Base-by-base conservation (phyloP, 2,797 vertebrate species). In the Hephaestus fuliginosus region DNA sequence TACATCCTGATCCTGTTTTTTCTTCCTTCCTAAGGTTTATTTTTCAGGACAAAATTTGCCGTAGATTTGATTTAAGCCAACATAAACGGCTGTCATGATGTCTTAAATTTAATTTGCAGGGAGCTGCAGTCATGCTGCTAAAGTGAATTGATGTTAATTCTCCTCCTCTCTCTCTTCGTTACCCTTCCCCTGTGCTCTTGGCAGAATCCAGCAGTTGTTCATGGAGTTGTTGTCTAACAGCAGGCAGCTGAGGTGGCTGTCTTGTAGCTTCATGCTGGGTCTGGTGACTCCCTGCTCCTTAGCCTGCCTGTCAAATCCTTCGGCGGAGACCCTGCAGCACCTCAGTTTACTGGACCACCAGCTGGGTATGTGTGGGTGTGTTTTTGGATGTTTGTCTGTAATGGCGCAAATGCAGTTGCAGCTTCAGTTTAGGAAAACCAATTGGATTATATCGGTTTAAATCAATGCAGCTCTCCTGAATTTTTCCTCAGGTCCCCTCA, bases 271-370 rank as follows among this genome's bases (percentile, higher is more conserved):
- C 93, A 98, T 99, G 97, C 95, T 98, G 78, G 97, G 97, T 72
- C 96, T 99, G 91, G 95, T 98, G 91, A 99, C 98, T 76, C 96
- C 98, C 63, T 95, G 95, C 84, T 98, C 98, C 49, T 85, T 99
- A 93, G 95, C 97, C 80, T 96, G 96, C 82, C 94, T 99, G 89
- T 98, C 98, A 57, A 99, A 99, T 80, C 93, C 96, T 73, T 96
- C 98, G 84, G 97, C 98, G 82, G 96, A 95, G 91, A 96, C 96
- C 87, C 96, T 99, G 94, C 96, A 97, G 86, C 98, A 99, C 90
- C 96, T 99, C 89, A 98, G 98, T 92, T 95, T 99, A 82, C 81
- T 99, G 94, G 98, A 99, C 93, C 97, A 97, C 95, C 98, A 97
- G 94, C 93, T 97, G 49, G 94, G 93, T 93, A 76, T 22, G 83